These are phyloP conservation scores for Flabesymbios commensalis DNA, from an alignment of 2,888 invertebrate genomes.

Conservation along the genomic window DNA sequence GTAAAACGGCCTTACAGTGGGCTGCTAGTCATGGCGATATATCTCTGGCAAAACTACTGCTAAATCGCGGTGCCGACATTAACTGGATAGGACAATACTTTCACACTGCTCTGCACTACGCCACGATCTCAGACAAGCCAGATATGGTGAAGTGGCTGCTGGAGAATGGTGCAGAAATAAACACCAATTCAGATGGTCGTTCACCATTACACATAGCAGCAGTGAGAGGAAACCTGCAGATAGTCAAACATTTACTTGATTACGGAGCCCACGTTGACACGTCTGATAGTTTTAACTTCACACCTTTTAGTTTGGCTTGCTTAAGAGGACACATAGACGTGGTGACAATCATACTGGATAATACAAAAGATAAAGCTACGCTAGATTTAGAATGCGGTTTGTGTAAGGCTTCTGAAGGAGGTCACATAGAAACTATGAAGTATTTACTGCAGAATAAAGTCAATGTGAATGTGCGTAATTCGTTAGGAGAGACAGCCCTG, in stretches of 20 bases:
- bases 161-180: constrained; percentile 19
- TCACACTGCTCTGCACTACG: constrained; percentile 27
- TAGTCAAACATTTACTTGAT: constrained; percentile 17
- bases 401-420: constrained; percentile 23
- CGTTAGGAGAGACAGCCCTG: constrained; percentile 20
- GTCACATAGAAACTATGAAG: constrained; percentile 21
- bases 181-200: constrained; percentile 24
- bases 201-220: constrained; percentile 30
- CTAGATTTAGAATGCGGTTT: constrained; percentile 23
- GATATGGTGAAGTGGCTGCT: constrained; percentile 28
- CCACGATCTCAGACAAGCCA: constrained; percentile 19
- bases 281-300: constrained; percentile 23
- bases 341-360: constrained; percentile 14
- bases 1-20: constrained; percentile 33
- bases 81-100: constrained; percentile 26
- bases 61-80: constrained; percentile 25
- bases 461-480: constrained; percentile 22
- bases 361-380: too few species aligned
- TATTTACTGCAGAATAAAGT: constrained; percentile 21
- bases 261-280: constrained; percentile 9
- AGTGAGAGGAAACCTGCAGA: constrained; percentile 22
- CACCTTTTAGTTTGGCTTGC: constrained; percentile 27
- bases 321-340: constrained; percentile 26
- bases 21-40: constrained; percentile 25
- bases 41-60: constrained; percentile 17